phyloP scores from a whole-genome alignment of 2,888 invertebrate genomes.

The Drosophila borealis region DNA sequence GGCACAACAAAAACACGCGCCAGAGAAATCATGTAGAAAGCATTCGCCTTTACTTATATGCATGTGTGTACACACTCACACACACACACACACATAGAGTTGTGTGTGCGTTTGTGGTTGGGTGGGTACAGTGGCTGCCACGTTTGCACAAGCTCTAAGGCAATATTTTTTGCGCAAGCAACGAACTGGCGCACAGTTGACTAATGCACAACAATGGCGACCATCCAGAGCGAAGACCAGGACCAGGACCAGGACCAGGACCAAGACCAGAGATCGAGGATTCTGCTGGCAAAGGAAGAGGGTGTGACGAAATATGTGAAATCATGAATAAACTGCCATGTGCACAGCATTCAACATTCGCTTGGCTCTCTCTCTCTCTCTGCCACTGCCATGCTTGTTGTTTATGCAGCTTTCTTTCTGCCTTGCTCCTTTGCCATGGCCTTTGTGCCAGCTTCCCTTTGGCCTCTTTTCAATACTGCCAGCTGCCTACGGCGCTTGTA shows the following conservation, averaged over 20 bases:
- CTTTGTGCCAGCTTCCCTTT: slow-evolving; percentile 45
- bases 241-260: slow-evolving; percentile 1
- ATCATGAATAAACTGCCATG: slow-evolving; percentile 82
- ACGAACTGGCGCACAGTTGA: slow-evolving; percentile 57
- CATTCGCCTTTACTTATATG: slow-evolving; percentile 43
- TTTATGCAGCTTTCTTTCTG: slow-evolving; percentile 14
- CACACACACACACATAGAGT: neutral
- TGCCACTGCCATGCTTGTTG: neutral
- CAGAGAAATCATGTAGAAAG: slow-evolving; percentile 75
- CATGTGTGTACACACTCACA: slow-evolving; percentile 3
- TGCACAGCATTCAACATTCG: slow-evolving; percentile 74
- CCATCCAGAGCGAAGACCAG: slow-evolving; percentile 15
- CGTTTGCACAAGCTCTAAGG: slow-evolving; percentile 66
- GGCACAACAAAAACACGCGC: slow-evolving; percentile 58
- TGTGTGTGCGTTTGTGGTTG: slow-evolving; percentile 19
- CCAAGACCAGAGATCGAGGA: slow-evolving; percentile 5
- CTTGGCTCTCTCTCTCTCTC: slow-evolving; percentile 5
- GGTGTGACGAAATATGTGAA: slow-evolving; percentile 75
- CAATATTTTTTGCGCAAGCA: slow-evolving; percentile 71
- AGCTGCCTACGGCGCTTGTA: slow-evolving; percentile 13
- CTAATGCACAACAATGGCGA: slow-evolving; percentile 71
- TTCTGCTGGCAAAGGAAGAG: neutral
- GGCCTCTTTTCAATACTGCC: slow-evolving; percentile 33
- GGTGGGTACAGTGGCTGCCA: slow-evolving; percentile 41
- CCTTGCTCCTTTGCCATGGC: slow-evolving; percentile 22